Base-by-base conservation (phyloP, 2,113 vertebrate species). In the Tringa solitaria region DNA sequence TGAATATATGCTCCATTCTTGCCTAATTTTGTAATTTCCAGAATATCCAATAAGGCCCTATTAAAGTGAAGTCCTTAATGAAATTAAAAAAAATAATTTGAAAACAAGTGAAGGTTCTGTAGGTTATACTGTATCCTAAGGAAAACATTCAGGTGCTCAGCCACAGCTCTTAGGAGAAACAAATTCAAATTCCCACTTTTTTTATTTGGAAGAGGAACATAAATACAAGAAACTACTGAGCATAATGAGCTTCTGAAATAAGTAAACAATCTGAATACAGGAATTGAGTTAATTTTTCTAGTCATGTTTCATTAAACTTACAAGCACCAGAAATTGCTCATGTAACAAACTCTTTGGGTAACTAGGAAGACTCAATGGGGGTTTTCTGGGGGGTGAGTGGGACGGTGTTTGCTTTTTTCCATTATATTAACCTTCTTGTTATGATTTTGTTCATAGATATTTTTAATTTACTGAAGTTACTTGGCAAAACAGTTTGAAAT, bases 371-470 rank as follows among this genome's bases (percentile, higher is more conserved):
- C 54, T 82, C 59, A 67, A 0, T 7, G 30, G 9, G 18, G 12
- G 3, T 0, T 37, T 72, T 51, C 56, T 26, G 4, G 4, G 20
- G 13, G 3, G 13, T 9, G 27, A 0, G 14, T 8, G 20, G 5
- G 11, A 54, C 4, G 8, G 11, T 63, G 23, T 41, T 84, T 54
- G 27, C 19, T 56, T 84, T 89, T 87, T 60, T 28, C 53, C n/a
- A 43, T 87, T 75, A 75, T 10, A 37, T 6, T 79, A 87, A 70
- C 19, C 33, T 43, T 17, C 16, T 75, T 69, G 46, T 74, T 57
- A 37, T 28, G 5, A 74, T 64, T 84, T 78, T 78, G 28, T 59
- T 81, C 43, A 37, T 5, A 84, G 30, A 26, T 75, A 26, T 72
- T 78, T 87, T 75, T 53, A 46, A 74, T 56, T 82, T 89, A 61